These are phyloP conservation scores for Limnephilus lunatus DNA, from an alignment of 2,888 invertebrate species.

Conservation along the genomic window DNA sequence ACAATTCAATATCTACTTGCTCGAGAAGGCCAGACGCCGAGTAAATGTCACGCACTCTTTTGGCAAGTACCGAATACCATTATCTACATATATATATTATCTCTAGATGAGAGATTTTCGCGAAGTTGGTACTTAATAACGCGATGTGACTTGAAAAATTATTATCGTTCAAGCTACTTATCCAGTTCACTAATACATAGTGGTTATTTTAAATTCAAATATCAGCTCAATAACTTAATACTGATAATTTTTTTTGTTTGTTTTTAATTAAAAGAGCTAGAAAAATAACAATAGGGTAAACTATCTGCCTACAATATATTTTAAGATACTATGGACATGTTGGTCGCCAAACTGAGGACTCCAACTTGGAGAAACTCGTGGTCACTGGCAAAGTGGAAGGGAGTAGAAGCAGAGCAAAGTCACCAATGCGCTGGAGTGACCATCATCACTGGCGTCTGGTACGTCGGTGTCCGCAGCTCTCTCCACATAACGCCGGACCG, in stretches of 20 bases:
- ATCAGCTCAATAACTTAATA: background rate
- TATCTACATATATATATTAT: background rate
- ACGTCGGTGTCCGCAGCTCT: no score
- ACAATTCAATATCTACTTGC: constrained; percentile 16
- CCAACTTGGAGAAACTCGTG: no score
- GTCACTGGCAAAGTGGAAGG: no score
- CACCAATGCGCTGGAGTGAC: no score
- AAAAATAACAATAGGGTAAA: no score
- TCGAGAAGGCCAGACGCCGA: background rate
- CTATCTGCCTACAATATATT: no score
- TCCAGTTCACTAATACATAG: background rate
- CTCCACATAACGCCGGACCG: no score
- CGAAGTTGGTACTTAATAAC: background rate
- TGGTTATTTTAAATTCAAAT: background rate
- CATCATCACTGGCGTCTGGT: no score
- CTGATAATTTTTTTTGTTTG: background rate
- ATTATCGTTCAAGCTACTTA: background rate
- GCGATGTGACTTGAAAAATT: background rate
- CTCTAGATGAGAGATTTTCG: background rate
- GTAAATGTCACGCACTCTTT: background rate
- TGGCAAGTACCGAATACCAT: background rate
- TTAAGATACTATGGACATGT: no score
- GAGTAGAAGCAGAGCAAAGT: no score
- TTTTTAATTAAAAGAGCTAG: no score
- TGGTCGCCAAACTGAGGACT: no score